Evolutionary conservation across 2,888 invertebrate genomes (phyloP).

Genomic region (Nesidiocoris tenuis): DNA sequence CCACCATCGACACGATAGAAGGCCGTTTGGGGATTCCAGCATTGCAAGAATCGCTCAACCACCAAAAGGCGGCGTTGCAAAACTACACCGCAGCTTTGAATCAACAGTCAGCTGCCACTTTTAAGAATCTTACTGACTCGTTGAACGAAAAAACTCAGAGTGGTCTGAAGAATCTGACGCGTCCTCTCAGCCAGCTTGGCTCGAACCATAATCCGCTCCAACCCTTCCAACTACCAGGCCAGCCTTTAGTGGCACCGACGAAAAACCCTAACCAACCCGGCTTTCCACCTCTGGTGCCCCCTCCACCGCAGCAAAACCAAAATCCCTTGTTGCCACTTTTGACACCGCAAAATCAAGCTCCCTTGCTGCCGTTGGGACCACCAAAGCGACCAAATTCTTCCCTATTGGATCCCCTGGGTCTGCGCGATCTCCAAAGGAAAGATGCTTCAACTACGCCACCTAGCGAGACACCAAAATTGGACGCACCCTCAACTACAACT

Average conservation of each 20-base stretch:
- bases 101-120: not conserved
- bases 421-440: not conserved
- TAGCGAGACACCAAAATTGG: no score
- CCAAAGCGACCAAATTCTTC: no score
- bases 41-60: not conserved
- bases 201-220: not conserved
- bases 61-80: not conserved
- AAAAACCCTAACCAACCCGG: no score
- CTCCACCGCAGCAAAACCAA: no score
- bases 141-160: no score
- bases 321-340: no score
- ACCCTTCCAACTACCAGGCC: not conserved
- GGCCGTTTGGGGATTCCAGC: constrained; percentile 20
- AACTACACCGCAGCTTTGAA: not conserved
- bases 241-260: no score
- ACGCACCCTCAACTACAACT: no score
- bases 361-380: no score
- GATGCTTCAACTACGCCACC: not conserved
- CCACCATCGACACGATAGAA: constrained; percentile 12
- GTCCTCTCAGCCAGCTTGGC: not conserved
- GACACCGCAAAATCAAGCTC: no score
- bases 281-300: no score
- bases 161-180: not conserved
- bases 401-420: no score
- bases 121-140: not conserved